Percentiles rank a stretch among this genome's conserved stretches.
Conservation (phyloP, 1,140 invertebrate genomes). For the Oncopodura yosiiana region DNA sequence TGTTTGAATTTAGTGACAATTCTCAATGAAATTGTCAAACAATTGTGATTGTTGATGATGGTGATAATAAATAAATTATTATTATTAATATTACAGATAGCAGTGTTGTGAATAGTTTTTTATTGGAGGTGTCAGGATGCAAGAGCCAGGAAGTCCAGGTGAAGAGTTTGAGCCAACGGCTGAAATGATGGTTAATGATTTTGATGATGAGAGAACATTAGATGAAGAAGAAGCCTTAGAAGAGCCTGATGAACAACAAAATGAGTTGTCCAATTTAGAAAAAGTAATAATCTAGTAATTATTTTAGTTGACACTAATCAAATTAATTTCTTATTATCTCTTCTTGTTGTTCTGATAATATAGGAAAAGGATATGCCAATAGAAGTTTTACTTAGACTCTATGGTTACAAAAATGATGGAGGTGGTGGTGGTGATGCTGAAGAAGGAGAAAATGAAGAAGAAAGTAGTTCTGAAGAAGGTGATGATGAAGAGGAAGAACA, state of each 20-base stretch:
- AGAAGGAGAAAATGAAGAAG: constrained; percentile 42
- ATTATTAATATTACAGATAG: too few species aligned
- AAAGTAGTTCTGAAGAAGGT: constrained; percentile 46
- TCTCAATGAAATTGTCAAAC: too few species aligned
- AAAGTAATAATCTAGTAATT: constrained; percentile 47
- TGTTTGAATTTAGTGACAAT: too few species aligned
- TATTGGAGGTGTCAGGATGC: too few species aligned
- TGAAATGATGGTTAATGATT: constrained; percentile 93
- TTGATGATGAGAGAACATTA: constrained; percentile 88
- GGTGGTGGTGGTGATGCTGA: constrained; percentile 41
- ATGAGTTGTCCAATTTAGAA: constrained; percentile 77
- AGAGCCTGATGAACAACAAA: constrained; percentile 70
- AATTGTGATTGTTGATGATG: too few species aligned
- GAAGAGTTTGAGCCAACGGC: constrained; percentile 59
- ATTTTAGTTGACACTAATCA: neutral
- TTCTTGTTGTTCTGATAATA: constrained; percentile 2
- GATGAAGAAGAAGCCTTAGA: constrained; percentile 93
- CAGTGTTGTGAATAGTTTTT: too few species aligned
- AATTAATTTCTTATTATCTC: constrained; percentile 1
- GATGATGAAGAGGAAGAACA: constrained; percentile 22
- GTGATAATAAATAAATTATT: too few species aligned
- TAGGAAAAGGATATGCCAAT: constrained; percentile 80
- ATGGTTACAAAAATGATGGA: constrained; percentile 55
- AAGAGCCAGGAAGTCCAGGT: constrained; percentile 38
- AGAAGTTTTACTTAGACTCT: constrained; percentile 79